Conservation (phyloP, 2,888 invertebrate genomes). For the Drosophila prolongata region DNA sequence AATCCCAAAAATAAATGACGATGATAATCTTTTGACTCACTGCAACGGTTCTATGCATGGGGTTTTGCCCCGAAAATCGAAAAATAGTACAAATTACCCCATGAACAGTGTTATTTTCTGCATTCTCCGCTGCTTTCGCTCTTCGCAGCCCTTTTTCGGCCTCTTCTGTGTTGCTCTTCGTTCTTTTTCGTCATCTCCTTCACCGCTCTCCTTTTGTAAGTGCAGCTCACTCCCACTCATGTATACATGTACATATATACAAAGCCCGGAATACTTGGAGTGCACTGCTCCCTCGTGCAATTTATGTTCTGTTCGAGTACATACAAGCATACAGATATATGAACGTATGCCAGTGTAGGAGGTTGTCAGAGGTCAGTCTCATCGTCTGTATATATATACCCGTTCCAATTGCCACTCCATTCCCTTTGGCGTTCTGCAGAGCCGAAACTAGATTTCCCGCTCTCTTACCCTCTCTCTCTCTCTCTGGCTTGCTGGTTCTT, state of each 20-base stretch:
- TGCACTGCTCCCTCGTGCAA: slow-evolving; percentile 73
- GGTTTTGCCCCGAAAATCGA: slow-evolving; percentile 12
- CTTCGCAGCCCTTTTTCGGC: slow-evolving; percentile 30
- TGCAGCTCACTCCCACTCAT: slow-evolving; percentile 50
- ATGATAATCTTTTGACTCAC: slow-evolving; percentile 32
- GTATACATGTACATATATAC: slow-evolving; percentile 10
- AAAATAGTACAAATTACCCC: slow-evolving; percentile 14
- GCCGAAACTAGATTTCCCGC: slow-evolving; percentile 72
- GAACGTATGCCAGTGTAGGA: slow-evolving; percentile 63
- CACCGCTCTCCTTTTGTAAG: slow-evolving; percentile 8
- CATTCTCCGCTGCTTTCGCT: slow-evolving; percentile 10
- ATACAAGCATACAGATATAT: slow-evolving; percentile 13
- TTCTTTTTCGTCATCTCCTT: background rate
- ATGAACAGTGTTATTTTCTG: slow-evolving; percentile 32
- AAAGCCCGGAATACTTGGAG: slow-evolving; percentile 47
- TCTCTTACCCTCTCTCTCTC: slow-evolving; percentile 50
- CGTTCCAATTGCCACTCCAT: slow-evolving; percentile 67
- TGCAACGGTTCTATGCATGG: slow-evolving; percentile 32
- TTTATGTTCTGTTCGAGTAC: slow-evolving; percentile 58
- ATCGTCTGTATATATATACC: slow-evolving; percentile 56
- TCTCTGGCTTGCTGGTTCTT: slow-evolving; percentile 47
- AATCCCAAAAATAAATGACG: slow-evolving; percentile 24
- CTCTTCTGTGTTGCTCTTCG: slow-evolving; percentile 9
- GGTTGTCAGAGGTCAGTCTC: slow-evolving; percentile 81
- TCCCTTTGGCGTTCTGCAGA: slow-evolving; percentile 51